These are phyloP conservation scores for Potorous gilbertii DNA, from an alignment of 2,797 vertebrate genomes.

Conservation along the genomic window DNA sequence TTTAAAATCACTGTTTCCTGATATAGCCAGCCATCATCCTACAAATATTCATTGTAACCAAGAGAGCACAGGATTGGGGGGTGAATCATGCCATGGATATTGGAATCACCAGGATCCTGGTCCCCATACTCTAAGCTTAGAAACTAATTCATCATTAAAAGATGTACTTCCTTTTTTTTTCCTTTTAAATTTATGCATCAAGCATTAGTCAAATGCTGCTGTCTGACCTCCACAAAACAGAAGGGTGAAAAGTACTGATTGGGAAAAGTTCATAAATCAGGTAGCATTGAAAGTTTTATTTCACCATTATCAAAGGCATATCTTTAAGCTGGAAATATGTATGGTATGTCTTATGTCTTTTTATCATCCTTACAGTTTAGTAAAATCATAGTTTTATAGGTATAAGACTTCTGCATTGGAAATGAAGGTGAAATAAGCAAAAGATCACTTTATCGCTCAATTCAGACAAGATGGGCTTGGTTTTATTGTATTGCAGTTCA, in stretches of 20 bases:
- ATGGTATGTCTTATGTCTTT: slow-evolving; percentile 65
- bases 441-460: slow-evolving; percentile 71
- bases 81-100: neutral
- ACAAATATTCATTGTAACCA: neutral
- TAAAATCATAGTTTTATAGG: slow-evolving; percentile 71
- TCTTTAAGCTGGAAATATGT: slow-evolving; percentile 61
- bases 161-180: neutral
- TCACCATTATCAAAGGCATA: slow-evolving; percentile 59
- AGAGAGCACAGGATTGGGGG: neutral
- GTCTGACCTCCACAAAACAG: neutral
- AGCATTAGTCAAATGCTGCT: neutral
- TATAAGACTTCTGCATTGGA: slow-evolving; percentile 56
- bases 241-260: neutral
- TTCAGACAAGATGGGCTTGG: slow-evolving; percentile 59
- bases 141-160: neutral
- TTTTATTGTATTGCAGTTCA: slow-evolving; percentile 59
- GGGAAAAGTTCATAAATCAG: neutral
- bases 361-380: slow-evolving; percentile 59
- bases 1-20: neutral
- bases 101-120: neutral
- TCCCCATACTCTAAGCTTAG: neutral
- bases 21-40: neutral
- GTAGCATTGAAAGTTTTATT: slow-evolving; percentile 1
- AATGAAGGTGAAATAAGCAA: slow-evolving; percentile 72
- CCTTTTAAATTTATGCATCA: neutral